Evolutionary conservation across 2,888 invertebrate species (phyloP).

Genomic region (Nephrotoma appendiculata): DNA sequence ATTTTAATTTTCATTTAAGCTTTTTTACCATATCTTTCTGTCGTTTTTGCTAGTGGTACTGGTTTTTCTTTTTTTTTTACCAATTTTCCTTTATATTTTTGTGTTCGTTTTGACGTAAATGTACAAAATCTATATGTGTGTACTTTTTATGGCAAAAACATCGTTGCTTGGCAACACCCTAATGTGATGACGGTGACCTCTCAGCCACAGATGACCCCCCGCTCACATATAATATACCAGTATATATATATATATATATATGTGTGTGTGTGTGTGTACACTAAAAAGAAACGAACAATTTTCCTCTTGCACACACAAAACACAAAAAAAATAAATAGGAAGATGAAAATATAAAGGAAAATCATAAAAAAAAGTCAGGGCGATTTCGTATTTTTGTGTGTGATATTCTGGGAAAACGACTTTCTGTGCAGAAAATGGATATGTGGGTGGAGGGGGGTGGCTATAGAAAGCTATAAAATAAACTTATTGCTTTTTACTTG

Average conservation of each 20-base stretch:
- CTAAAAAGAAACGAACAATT: neutral
- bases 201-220: neutral
- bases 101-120: neutral
- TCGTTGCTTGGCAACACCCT: neutral
- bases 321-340: neutral
- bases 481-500: neutral
- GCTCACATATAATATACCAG: neutral
- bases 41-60: neutral
- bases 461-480: neutral
- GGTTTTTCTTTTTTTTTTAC: neutral
- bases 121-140: neutral
- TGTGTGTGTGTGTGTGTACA: neutral
- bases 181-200: neutral
- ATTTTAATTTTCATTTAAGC: neutral
- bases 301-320: neutral
- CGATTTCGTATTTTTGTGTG: neutral
- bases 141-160: neutral
- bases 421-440: neutral
- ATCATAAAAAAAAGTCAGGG: neutral
- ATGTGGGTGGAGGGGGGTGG: neutral
- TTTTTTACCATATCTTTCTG: neutral
- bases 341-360: neutral
- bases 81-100: neutral
- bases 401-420: neutral
- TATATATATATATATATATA: neutral